phyloP scores from a whole-genome alignment of 2,113 vertebrate species.

The Aegithalos caudatus region DNA sequence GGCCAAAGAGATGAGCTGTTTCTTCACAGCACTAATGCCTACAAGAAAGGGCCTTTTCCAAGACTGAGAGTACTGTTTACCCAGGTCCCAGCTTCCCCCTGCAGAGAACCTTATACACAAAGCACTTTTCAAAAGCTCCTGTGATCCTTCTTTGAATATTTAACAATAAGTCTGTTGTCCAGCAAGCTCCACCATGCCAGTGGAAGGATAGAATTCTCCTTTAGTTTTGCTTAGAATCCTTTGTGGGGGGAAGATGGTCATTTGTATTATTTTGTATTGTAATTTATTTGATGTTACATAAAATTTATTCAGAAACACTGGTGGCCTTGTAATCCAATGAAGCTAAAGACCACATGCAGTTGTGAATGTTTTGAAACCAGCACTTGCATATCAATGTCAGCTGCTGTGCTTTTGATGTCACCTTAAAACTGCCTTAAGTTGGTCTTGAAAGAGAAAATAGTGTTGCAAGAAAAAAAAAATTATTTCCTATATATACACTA shows the following conservation, averaged over 20 bases:
- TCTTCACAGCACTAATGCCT: neutral
- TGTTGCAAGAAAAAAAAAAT: neutral
- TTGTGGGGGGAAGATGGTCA: rapidly evolving
- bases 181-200: neutral
- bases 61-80: neutral
- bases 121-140: neutral
- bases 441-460: neutral
- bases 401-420: neutral
- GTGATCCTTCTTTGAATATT: neutral
- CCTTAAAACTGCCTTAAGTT: neutral
- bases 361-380: neutral
- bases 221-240: neutral
- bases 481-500: neutral
- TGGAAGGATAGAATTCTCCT: neutral
- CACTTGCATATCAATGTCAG: neutral
- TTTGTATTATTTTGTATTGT: neutral
- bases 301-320: neutral
- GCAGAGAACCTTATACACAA: neutral
- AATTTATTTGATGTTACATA: neutral
- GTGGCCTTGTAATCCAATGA: neutral
- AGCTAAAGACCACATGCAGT: neutral
- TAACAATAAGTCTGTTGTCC: neutral
- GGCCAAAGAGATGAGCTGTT: neutral
- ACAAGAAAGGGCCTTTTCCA: neutral
- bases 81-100: neutral